These are phyloP conservation scores for Decapterus maruadsi DNA, from an alignment of 2,797 vertebrate species.

Conservation along the genomic window DNA sequence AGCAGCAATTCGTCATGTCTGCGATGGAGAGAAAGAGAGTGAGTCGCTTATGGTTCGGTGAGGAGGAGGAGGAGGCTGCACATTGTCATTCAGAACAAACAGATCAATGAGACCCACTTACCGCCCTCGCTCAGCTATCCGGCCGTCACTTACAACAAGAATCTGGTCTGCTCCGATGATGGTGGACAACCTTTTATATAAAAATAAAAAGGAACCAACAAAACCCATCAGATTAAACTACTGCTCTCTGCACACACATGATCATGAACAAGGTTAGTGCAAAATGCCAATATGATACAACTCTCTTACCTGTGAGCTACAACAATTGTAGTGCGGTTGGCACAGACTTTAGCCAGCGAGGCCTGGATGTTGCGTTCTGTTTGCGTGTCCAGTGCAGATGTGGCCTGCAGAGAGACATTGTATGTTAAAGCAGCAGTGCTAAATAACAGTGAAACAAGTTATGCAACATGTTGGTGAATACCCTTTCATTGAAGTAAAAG, in stretches of 20 bases:
- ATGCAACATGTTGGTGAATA: background rate
- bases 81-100: background rate
- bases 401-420: constrained; percentile 85
- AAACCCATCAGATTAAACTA: background rate
- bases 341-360: constrained; percentile 92
- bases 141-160: constrained; percentile 91
- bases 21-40: background rate
- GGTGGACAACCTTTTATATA: constrained; percentile 90
- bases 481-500: background rate
- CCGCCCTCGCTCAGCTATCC: constrained; percentile 91
- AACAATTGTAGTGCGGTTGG: constrained; percentile 91
- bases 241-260: background rate
- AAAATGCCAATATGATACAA: rapidly evolving
- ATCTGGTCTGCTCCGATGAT: constrained; percentile 95
- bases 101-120: constrained; percentile 68
- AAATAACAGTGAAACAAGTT: background rate
- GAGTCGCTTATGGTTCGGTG: background rate
- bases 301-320: constrained; percentile 93
- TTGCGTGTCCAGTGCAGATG: constrained; percentile 94
- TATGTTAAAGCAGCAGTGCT: background rate
- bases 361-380: constrained; percentile 97
- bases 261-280: background rate
- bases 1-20: constrained; percentile 93
- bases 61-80: background rate
- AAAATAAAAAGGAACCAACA: background rate